Percentiles rank a stretch among this genome's conserved stretches.
Conservation (phyloP, 1,140 invertebrate species). For the Pseudachorutes palmiensis region DNA sequence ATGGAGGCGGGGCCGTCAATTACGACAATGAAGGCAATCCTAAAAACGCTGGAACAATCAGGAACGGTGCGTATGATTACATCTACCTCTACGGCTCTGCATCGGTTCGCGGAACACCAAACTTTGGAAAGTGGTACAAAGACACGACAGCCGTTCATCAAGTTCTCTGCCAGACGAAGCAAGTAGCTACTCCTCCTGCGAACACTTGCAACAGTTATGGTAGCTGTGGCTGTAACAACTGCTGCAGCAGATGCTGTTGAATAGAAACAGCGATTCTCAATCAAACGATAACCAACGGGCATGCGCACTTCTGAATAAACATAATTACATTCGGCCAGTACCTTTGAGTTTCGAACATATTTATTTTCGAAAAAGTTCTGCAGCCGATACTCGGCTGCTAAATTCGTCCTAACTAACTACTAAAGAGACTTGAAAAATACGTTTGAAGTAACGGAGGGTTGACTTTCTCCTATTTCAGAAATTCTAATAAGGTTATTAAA, state of each 20-base stretch:
- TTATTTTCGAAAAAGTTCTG: no score
- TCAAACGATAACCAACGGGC: no score
- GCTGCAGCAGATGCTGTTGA: neutral
- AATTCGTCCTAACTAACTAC: neutral
- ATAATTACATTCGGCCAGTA: no score
- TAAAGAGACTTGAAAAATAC: neutral
- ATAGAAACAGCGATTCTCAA: no score
- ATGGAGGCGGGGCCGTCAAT: neutral
- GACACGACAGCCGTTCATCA: neutral
- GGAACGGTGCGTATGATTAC: neutral
- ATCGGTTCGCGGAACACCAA: neutral
- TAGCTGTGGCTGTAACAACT: neutral
- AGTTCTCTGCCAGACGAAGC: neutral
- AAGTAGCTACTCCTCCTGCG: neutral
- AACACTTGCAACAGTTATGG: neutral
- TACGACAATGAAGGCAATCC: neutral
- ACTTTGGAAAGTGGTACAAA: neutral
- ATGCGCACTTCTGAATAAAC: no score
- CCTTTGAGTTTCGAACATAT: no score
- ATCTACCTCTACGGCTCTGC: neutral
- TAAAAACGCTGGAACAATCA: neutral
- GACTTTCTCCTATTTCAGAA: no score
- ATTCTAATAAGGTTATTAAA: no score
- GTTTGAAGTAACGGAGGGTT: no score
- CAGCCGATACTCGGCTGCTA: neutral